phyloP scores from a whole-genome alignment of 2,113 vertebrate species.

The Pachyramphus minor region DNA sequence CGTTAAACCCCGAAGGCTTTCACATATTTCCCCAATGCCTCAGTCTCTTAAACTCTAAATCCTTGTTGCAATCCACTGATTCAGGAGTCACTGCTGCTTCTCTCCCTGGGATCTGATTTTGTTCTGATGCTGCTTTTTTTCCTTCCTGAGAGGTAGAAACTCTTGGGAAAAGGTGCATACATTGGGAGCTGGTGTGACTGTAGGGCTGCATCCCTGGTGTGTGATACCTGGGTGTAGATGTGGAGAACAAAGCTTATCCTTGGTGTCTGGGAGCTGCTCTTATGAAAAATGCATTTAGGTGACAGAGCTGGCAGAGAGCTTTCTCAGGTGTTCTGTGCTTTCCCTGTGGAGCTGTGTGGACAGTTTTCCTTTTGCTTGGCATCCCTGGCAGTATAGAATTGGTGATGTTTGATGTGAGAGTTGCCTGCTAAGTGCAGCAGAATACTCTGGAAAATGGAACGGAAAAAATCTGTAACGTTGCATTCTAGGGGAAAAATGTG shows the following conservation, averaged over 20 bases:
- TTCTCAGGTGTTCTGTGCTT: neutral
- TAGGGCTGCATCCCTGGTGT: neutral
- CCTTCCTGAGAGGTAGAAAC: neutral
- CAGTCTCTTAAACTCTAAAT: neutral
- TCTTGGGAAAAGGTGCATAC: neutral
- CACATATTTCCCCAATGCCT: neutral
- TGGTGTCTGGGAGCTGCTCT: neutral
- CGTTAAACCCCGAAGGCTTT: neutral
- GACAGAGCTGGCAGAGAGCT: neutral
- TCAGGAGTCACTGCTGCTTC: neutral
- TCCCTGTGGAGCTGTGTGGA: neutral
- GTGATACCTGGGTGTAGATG: neutral
- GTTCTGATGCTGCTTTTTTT: neutral
- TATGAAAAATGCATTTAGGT: neutral
- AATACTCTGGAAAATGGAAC: neutral
- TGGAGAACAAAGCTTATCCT: neutral
- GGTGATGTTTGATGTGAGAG: neutral
- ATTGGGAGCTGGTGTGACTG: neutral
- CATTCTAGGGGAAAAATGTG: neutral
- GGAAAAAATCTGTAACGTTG: neutral
- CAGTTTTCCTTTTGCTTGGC: constrained; percentile 10
- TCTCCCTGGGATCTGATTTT: neutral
- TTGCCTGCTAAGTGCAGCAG: neutral
- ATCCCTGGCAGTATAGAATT: neutral
- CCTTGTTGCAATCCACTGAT: neutral